Conservation (phyloP, 1,140 invertebrate genomes). For the Panonychus citri region DNA sequence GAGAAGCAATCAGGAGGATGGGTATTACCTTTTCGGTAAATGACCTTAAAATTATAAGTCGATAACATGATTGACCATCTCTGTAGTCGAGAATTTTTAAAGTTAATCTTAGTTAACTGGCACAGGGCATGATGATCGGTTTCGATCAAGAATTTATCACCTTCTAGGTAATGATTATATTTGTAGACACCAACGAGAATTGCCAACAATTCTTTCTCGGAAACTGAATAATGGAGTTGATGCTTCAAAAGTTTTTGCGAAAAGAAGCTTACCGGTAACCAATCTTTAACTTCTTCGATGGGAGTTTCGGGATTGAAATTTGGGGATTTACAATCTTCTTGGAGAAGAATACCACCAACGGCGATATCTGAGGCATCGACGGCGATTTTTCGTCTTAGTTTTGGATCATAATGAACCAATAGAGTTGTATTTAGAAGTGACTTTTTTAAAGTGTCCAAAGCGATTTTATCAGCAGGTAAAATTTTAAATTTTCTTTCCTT, state of each 20-base stretch:
- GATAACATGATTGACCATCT: conserved; percentile 28
- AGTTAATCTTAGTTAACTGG: conserved; percentile 24
- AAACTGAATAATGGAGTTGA: conserved; percentile 25
- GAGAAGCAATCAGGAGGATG: conserved; percentile 3
- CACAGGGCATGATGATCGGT: conserved; percentile 28
- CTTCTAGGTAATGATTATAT: conserved; percentile 27
- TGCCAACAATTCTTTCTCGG: conserved; percentile 28
- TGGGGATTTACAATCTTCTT: conserved; percentile 5
- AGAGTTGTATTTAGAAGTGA: background rate
- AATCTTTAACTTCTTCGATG: background rate
- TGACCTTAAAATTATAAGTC: conserved; percentile 24
- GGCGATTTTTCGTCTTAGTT: conserved; percentile 12
- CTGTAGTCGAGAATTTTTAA: conserved; percentile 22
- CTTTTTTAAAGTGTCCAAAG: background rate
- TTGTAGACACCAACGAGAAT: conserved; percentile 25
- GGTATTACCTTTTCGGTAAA: conserved; percentile 20
- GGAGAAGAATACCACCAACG: conserved; percentile 16
- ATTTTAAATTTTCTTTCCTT: conserved; percentile 6
- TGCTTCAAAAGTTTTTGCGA: conserved; percentile 19
- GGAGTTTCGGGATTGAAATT: too few relatives aligned
- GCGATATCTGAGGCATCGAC: conserved; percentile 19
- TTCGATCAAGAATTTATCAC: conserved; percentile 25
- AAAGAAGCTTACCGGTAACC: conserved; percentile 22
- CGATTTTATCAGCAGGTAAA: background rate
- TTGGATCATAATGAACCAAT: background rate